phyloP scores from a whole-genome alignment of 2,113 vertebrate species.

The Tretioscincus oriximinensis region DNA sequence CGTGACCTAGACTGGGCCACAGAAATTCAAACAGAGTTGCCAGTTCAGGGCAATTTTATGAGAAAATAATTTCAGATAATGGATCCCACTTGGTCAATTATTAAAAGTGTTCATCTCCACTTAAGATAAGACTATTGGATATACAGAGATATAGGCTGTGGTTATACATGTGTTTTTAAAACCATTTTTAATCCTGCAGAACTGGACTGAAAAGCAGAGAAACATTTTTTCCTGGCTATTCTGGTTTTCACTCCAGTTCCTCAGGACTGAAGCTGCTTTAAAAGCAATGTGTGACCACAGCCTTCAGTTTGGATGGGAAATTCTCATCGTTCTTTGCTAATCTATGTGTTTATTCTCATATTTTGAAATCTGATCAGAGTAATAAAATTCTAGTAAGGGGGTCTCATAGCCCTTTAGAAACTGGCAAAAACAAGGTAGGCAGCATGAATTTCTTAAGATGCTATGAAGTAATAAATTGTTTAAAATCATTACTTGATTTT shows the following conservation, averaged over 20 bases:
- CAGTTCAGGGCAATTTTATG: not conserved
- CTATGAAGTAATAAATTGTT: too few species aligned
- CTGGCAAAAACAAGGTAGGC: too few species aligned
- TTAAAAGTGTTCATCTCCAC: not conserved
- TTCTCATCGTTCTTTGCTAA: too few species aligned
- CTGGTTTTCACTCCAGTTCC: not conserved
- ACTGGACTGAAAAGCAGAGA: not conserved
- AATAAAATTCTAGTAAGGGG: too few species aligned
- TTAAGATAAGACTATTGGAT: not conserved
- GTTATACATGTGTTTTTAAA: not conserved
- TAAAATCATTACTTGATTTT: too few species aligned
- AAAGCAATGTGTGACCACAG: too few species aligned
- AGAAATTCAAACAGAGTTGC: not conserved
- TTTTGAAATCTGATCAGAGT: too few species aligned
- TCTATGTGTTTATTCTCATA: too few species aligned
- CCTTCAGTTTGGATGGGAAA: too few species aligned
- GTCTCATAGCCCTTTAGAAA: too few species aligned
- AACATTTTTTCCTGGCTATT: not conserved
- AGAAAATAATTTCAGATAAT: not conserved
- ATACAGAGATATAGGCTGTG: not conserved
- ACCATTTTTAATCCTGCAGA: not conserved
- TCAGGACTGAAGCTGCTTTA: too few species aligned
- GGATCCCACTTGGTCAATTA: not conserved
- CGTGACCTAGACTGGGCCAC: not conserved
- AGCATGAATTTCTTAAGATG: too few species aligned